Percentiles rank a stretch among this genome's conserved stretches.
Conservation (phyloP, 2,888 invertebrate species). For the Acanthoscelides obtectus region DNA sequence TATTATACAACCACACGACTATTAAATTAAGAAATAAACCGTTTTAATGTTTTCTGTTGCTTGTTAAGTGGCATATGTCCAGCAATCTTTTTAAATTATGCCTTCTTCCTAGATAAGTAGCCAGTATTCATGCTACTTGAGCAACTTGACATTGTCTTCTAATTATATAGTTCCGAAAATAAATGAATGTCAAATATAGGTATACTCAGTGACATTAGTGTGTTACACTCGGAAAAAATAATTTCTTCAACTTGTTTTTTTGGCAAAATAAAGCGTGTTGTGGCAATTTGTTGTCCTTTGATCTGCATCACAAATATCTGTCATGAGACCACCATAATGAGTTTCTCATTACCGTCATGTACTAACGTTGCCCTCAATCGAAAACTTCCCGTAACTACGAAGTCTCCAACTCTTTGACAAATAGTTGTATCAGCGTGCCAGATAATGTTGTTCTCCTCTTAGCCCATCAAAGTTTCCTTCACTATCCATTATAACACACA, state of each 20-base stretch:
- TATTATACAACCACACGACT: background rate
- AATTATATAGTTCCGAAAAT: background rate
- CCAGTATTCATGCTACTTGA: background rate
- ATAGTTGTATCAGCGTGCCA: background rate
- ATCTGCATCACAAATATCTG: no score
- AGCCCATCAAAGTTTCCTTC: background rate
- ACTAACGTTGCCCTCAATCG: background rate
- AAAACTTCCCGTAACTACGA: background rate
- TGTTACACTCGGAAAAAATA: no score
- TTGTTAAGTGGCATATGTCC: background rate
- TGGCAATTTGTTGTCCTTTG: no score
- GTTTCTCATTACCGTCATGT: no score
- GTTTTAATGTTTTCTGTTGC: background rate
- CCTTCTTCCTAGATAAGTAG: background rate
- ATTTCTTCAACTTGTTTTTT: no score
- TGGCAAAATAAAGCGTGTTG: no score
- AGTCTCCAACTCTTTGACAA: background rate
- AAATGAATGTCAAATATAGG: no score
- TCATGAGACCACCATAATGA: no score
- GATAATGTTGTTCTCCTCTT: background rate
- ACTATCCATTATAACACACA: no score
- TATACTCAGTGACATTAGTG: no score
- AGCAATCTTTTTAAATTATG: background rate
- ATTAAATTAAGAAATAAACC: background rate
- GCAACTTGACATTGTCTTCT: background rate